Evolutionary conservation across 1,140 invertebrate genomes (phyloP), one percentile per base, ranked within the genome.

Genomic region (Heterodera schachtii): DNA sequence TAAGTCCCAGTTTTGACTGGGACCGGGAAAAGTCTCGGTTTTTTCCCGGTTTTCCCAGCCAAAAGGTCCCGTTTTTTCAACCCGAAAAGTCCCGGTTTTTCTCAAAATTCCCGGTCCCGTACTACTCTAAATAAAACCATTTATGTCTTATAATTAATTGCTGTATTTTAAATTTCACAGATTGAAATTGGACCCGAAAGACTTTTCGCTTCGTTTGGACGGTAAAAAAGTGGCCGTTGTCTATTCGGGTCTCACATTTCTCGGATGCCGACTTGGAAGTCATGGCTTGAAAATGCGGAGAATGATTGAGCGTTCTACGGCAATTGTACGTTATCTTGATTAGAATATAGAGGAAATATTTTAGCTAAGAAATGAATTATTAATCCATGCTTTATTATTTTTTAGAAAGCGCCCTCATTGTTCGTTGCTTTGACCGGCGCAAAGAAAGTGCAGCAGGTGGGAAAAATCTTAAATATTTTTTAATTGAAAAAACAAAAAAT

Each of bases 231-330:
- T 98, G 19, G 94, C 94, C 57, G 94, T 99, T 43, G 94, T 98
- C 41, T 98, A 98, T 91, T 97, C 94, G 91, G 92, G 97, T 85
- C 93, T 96, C 95, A 3, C 99, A 98, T 90, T 93, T 94, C 84
- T 93, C 78, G 96, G 95, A 3, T 99, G 98, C 90, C 93, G 94
- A 84, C 95, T 95, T 0, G 92, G 91, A 19, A 94, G 31, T 46
- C 71, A 91, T 92, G 81, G 95, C 96, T 88, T 98, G 96, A 96
- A 92, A 94, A 93, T 94, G 0, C 91, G 96, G 66, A 92, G 96
- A 13, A 86, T 94, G 64, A 94, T 98, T 70, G 97, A 99, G 91
- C 92, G 93, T 86, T 96, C 94, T 7, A 90, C 89, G 64, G 95
- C 96, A 9, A 96, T 79, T 57, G 74, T 76, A 60, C 6, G 44